These are phyloP conservation scores for Buathra laborator DNA, from an alignment of 2,888 invertebrate species.

Conservation along the genomic window DNA sequence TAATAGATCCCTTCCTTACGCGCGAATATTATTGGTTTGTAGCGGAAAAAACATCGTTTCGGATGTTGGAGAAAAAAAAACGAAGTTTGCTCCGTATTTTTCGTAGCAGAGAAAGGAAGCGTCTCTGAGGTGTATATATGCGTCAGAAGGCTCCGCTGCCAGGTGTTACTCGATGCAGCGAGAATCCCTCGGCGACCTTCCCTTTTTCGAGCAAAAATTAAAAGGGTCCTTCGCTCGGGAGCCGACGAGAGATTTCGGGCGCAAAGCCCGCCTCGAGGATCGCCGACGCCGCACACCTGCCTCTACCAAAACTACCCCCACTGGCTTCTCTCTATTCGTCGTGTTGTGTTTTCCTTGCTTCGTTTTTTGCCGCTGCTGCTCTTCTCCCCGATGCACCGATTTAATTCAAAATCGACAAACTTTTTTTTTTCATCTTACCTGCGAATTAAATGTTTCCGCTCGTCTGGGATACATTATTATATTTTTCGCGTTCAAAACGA, in stretches of 20 bases:
- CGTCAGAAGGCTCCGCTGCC: slow-evolving; percentile 49
- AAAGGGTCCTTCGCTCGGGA: slow-evolving; percentile 51
- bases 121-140: slow-evolving; percentile 21
- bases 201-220: slow-evolving; percentile 65
- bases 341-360: slow-evolving; percentile 34
- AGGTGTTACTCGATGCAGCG: slow-evolving; percentile 68
- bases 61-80: neutral
- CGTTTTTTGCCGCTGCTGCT: slow-evolving; percentile 39
- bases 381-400: slow-evolving; percentile 39
- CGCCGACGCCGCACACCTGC: slow-evolving; percentile 70
- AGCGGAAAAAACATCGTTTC: neutral
- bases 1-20: neutral
- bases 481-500: neutral
- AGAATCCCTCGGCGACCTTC: slow-evolving; percentile 61
- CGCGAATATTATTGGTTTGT: neutral
- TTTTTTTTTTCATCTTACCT: slow-evolving; percentile 23
- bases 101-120: slow-evolving; percentile 27
- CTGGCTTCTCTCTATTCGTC: slow-evolving; percentile 38
- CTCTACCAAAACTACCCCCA: slow-evolving; percentile 66
- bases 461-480: slow-evolving; percentile 7
- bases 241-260: slow-evolving; percentile 31
- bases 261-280: slow-evolving; percentile 29
- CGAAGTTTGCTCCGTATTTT: slow-evolving; percentile 42
- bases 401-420: slow-evolving; percentile 25
- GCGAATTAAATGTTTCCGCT: slow-evolving; percentile 22